phyloP scores from a whole-genome alignment of 2,113 vertebrate genomes.

The Leptobrachium leishanense region DNA sequence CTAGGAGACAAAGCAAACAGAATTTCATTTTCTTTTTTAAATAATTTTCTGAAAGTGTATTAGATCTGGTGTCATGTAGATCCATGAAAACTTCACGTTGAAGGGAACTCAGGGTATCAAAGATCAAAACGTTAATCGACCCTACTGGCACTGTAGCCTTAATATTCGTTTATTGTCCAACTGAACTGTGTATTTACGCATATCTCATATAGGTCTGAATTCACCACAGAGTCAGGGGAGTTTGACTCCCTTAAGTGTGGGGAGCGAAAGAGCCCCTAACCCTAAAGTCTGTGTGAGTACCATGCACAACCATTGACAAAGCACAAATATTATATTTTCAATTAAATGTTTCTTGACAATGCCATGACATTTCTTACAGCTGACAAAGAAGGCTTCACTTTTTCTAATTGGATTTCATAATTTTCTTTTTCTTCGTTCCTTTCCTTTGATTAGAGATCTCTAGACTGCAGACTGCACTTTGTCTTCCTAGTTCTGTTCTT shows the following conservation, averaged over 20 bases:
- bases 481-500: not conserved
- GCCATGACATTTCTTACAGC: not conserved
- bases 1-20: slow-evolving; percentile 9
- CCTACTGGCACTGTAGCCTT: too few relatives aligned
- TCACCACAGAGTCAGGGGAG: too few relatives aligned
- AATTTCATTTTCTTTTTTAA: slow-evolving; percentile 1
- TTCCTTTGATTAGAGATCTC: not conserved
- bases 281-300: too few relatives aligned
- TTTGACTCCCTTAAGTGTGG: too few relatives aligned
- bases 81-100: too few relatives aligned
- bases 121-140: too few relatives aligned
- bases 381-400: not conserved
- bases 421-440: not conserved
- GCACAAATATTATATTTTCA: not conserved
- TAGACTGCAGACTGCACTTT: not conserved
- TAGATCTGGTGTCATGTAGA: not conserved
- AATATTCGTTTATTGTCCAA: too few relatives aligned
- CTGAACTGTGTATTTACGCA: too few relatives aligned
- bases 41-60: slow-evolving; percentile 6
- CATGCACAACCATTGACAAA: not conserved
- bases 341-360: not conserved
- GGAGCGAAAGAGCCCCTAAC: too few relatives aligned
- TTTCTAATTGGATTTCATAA: slow-evolving; percentile 4
- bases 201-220: too few relatives aligned
- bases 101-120: too few relatives aligned